Percentiles rank a stretch among this genome's conserved stretches.
phyloP scores from a whole-genome alignment of 2,113 vertebrate genomes.

The Platichthys flesus region DNA sequence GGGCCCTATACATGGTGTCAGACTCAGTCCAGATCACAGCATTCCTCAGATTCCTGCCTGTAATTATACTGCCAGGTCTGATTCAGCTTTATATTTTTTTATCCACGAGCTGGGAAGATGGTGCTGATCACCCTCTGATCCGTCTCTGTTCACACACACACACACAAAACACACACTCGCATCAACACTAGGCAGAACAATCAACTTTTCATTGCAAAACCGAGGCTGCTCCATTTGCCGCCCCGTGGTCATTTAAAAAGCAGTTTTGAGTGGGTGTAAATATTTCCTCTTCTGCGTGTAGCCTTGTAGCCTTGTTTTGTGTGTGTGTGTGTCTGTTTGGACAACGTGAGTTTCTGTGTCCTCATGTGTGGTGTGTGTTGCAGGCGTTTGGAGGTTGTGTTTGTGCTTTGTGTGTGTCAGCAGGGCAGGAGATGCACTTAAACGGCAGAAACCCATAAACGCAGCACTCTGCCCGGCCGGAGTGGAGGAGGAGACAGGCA shows the following conservation, averaged over 20 bases:
- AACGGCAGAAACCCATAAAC: constrained; percentile 70
- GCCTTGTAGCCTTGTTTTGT: neutral
- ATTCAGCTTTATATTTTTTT: constrained; percentile 60
- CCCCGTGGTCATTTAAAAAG: constrained; percentile 28
- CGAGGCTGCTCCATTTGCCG: constrained; percentile 19
- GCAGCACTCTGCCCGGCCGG: constrained; percentile 47
- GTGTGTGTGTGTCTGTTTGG: neutral
- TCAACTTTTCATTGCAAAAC: neutral
- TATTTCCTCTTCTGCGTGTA: constrained; percentile 16
- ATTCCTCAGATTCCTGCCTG: constrained; percentile 75
- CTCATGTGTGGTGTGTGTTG: constrained; percentile 6
- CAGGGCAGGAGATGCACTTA: constrained; percentile 54
- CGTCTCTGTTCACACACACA: constrained; percentile 16
- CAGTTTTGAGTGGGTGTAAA: constrained; percentile 11
- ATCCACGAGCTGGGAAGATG: constrained; percentile 27
- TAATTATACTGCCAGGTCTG: constrained; percentile 65
- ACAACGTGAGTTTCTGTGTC: neutral
- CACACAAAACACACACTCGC: neutral
- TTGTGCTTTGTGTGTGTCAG: constrained; percentile 57
- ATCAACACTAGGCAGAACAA: constrained; percentile 5
- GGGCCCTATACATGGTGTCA: constrained; percentile 59
- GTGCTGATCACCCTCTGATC: constrained; percentile 35
- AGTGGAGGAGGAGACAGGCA: constrained; percentile 35
- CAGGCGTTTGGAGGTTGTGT: constrained; percentile 14
- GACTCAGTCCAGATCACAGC: constrained; percentile 67